Base-by-base conservation (phyloP, 2,888 invertebrate genomes). In the Rhingia rostrata region DNA sequence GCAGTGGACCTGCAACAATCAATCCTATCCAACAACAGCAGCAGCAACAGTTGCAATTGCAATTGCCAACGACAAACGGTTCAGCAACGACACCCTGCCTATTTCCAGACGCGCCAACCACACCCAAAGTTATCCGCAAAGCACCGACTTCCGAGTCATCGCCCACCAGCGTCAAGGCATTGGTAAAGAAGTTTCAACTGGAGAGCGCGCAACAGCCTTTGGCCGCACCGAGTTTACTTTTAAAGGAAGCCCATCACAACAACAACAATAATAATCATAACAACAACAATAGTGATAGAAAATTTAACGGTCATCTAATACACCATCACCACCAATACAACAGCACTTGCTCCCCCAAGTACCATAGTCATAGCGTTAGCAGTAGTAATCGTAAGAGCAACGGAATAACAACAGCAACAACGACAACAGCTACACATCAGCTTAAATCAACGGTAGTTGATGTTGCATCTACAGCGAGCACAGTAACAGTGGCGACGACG, bases 61-160 rank as follows among this genome's bases (percentile, higher is more conserved):
- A 86, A 67, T 45, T 70, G 45, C 88, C 73, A 88, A 70, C 80
- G 88, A 9, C 83, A 86, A 67, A 74, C 47, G 80, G 70, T 58
- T 84, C 86, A 9, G 70, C 85, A 51, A 86, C 86, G 58, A 83
- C 85, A 43, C 78, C 86, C 56, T 89, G 93, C 86, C 92, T 94
- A 85, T 93, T 93, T 90, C 93, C 93, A 86, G 94, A 94, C 90
- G 94, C 94, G 61, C 94, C 94, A 87, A 94, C 94, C 89, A 94
- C 94, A 86, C 94, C 94, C 88, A 94, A 94, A 93, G 94, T 94
- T 87, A 93, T 93, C 83, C 93, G 94, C 89, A 94, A 94, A 88
- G 93, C 93, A 41, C 93, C 93, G 86, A 92, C 92, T 85, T 92
- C 93, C 80, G 93, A 93, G 89, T 92, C 93, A 88, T 92, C 94